Base-by-base conservation (phyloP, 2,797 vertebrate genomes). In the Coregonus ussuriensis region DNA sequence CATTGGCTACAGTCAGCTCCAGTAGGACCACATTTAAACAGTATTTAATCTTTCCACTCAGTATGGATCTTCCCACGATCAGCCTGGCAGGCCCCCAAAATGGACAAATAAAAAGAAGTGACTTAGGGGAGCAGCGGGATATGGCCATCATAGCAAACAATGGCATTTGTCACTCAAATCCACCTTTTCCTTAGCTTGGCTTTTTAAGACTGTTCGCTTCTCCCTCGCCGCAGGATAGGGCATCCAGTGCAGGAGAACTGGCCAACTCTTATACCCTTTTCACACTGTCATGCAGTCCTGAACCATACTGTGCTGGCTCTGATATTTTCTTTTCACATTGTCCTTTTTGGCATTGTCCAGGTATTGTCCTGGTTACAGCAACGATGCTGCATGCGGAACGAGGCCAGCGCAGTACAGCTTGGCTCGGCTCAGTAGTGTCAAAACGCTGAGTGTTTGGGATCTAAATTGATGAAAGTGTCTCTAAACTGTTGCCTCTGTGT, bases 131-230 rank as follows among this genome's bases (percentile, higher is more conserved):
- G 65, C 78, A 73, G 72, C 75, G 73, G 69, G 80, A 76, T 75
- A 74, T 70, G 80, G 80, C 78, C 76, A 67, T 77, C 75, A 77
- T 59, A 56, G 52, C 13, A 18, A 65, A 89, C 79, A 89, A 63
- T 63, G 59, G 59, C 3, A 29, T 47, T 47, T 63, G 59, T 63
- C 59, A 63, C 59, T 63, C 59, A 63, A 59, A 59, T 59, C n/a
- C n/a, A 59, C n/a, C 16, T 7, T 16, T 7, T 62, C 15, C 56
- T n/a, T 25, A 63, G 59, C 15, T 11, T 63, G 59, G 59, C 21
- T 63, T 21, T 63, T 63, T 29, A 63, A 25, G 59, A 63, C 59
- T 11, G 9, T 25, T 3, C 11, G 41, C 41, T 47, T 47, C 9
- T 13, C 59, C 21, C 21, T 63, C 59, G 25, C 59, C 2, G 0